A percentile compares a stretch with the other conserved stretches of the same genome.
phyloP scores from a whole-genome alignment of 2,113 vertebrate genomes.

The Oryzias curvinotus region DNA sequence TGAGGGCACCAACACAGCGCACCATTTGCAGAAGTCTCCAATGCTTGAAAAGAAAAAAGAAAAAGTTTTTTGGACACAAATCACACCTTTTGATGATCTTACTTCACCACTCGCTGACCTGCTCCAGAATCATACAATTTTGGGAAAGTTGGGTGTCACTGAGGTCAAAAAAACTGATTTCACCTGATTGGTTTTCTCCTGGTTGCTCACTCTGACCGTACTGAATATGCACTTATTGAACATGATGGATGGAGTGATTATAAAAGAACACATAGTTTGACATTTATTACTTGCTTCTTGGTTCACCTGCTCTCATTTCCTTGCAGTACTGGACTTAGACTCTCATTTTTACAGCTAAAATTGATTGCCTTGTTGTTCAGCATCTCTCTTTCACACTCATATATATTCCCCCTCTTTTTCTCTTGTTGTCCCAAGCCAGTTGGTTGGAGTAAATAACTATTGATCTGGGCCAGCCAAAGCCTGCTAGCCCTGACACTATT shows the following conservation, averaged over 20 bases:
- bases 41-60: no score
- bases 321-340: constrained; percentile 31
- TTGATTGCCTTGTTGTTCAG: constrained; percentile 67
- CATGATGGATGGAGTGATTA: constrained; percentile 71
- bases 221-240: constrained; percentile 15
- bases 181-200: constrained; percentile 38
- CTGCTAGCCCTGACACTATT: constrained; percentile 45
- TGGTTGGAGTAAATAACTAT: constrained; percentile 70
- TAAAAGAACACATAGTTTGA: constrained; percentile 50
- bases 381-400: constrained; percentile 50
- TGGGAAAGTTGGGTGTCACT: neutral
- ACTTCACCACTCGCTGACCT: constrained; percentile 8
- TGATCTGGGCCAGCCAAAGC: constrained; percentile 57
- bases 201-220: constrained; percentile 22
- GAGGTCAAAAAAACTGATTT: constrained; percentile 20
- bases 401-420: constrained; percentile 17
- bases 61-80: constrained; percentile 8
- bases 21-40: constrained; percentile 39
- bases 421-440: constrained; percentile 49
- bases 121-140: neutral
- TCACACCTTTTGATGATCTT: constrained; percentile 16
- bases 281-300: constrained; percentile 65
- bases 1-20: constrained; percentile 28
- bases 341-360: constrained; percentile 45
- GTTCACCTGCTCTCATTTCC: constrained; percentile 65